Percentiles rank a stretch among this genome's conserved stretches.
phyloP scores from a whole-genome alignment of 2,797 vertebrate genomes.

The Anniella stebbinsi region DNA sequence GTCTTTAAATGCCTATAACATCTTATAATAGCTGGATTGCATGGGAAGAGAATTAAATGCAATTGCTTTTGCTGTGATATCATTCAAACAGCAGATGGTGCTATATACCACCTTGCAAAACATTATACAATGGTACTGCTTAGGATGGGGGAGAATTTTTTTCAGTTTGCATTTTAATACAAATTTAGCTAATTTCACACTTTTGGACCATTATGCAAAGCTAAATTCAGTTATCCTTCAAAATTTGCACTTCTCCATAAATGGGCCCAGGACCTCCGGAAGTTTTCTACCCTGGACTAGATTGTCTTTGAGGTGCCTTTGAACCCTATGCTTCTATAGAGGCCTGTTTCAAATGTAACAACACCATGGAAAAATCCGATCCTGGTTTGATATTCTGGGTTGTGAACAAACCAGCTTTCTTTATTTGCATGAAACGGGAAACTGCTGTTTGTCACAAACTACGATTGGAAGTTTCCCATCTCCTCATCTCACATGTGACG shows the following conservation, averaged over 20 bases:
- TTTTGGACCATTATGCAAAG: background rate
- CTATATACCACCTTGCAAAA: background rate
- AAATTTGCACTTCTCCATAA: background rate
- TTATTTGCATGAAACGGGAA: background rate
- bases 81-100: constrained; percentile 35
- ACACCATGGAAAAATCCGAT: background rate
- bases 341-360: background rate
- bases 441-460: background rate
- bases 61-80: background rate
- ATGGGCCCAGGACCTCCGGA: no score
- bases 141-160: background rate
- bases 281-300: no score
- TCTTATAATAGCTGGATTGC: background rate
- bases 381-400: background rate
- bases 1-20: background rate
- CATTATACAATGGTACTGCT: background rate
- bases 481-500: background rate
- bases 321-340: background rate
- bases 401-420: background rate
- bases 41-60: background rate
- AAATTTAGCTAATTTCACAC: background rate
- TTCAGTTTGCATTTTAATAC: background rate
- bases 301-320: background rate
- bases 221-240: background rate
- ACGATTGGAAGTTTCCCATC: background rate